phyloP scores from a whole-genome alignment of 2,888 invertebrate species.

The Athripsodes cinereus region DNA sequence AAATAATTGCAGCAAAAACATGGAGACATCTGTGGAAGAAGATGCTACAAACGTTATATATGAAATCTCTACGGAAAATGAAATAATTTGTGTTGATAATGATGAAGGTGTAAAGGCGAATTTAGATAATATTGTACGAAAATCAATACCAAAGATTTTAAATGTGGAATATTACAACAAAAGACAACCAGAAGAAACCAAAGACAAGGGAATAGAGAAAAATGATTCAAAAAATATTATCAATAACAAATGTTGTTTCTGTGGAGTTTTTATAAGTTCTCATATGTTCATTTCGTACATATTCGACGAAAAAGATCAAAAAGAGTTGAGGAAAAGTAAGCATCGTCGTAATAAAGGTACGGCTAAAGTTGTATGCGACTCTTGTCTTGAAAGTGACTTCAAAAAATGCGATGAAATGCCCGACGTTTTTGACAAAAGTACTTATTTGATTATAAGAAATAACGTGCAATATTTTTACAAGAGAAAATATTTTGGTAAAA shows the following conservation, averaged over 20 bases:
- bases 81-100: background rate
- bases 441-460: constrained; percentile 43
- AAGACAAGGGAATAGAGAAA: background rate
- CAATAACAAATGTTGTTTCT: constrained; percentile 6
- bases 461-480: constrained; percentile 47
- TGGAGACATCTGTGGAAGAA: too few species aligned
- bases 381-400: constrained; percentile 40
- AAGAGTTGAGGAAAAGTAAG: constrained; percentile 30
- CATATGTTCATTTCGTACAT: constrained; percentile 36
- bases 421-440: constrained; percentile 39
- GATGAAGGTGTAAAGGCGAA: too few species aligned
- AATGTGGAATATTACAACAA: background rate
- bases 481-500: constrained; percentile 30
- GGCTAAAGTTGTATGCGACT: constrained; percentile 42
- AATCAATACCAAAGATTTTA: background rate
- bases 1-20: too few species aligned
- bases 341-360: constrained; percentile 21
- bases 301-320: constrained; percentile 38
- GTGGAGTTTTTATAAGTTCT: constrained; percentile 24
- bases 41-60: constrained; percentile 30
- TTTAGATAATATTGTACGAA: too few species aligned
- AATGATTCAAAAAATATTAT: background rate
- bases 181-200: background rate
- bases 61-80: background rate
- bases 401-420: constrained; percentile 38